Evolutionary conservation across 35 echinoderm and acorn worm species (phyloP).

Genomic region (Strongylocentrotus purpuratus): DNA sequence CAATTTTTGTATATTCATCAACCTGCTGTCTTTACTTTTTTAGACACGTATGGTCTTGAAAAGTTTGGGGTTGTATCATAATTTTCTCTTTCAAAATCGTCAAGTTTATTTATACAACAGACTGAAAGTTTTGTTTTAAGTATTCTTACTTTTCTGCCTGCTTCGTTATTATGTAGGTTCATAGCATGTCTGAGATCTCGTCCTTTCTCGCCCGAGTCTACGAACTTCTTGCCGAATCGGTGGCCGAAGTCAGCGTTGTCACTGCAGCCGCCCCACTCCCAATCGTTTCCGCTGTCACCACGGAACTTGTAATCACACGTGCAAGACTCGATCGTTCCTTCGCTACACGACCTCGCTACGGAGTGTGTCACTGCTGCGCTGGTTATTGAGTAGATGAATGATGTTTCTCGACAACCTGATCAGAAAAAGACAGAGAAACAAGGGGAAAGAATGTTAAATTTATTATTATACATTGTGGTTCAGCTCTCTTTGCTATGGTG

Average conservation of each 20-base stretch:
- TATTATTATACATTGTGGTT: background rate
- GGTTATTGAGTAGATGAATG: slow-evolving; percentile 92
- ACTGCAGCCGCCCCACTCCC: slow-evolving; percentile 98
- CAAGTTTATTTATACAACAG: background rate
- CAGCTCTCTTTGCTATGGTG: background rate
- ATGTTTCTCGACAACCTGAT: slow-evolving; percentile 90
- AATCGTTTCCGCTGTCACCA: slow-evolving; percentile 75
- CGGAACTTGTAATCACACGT: slow-evolving; percentile 83
- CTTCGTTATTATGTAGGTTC: slow-evolving; percentile 98
- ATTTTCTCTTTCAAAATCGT: too few relatives aligned
- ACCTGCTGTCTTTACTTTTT: too few relatives aligned
- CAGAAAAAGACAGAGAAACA: background rate
- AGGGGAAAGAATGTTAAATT: background rate
- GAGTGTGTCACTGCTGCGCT: slow-evolving; percentile 94
- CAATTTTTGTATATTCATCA: too few relatives aligned
- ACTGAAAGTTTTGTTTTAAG: background rate
- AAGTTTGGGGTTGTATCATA: too few relatives aligned
- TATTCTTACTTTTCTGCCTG: slow-evolving; percentile 81
- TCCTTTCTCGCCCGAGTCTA: slow-evolving; percentile 93
- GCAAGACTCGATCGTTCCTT: slow-evolving; percentile 86
- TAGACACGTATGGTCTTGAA: too few relatives aligned
- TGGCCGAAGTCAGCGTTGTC: slow-evolving; percentile 90
- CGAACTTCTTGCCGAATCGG: slow-evolving; percentile 89
- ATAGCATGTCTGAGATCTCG: slow-evolving; percentile 81
- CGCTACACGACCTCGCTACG: slow-evolving; percentile 88